Base-by-base conservation (phyloP, 2,888 invertebrate genomes). In the Troglohyphantes excavatus region DNA sequence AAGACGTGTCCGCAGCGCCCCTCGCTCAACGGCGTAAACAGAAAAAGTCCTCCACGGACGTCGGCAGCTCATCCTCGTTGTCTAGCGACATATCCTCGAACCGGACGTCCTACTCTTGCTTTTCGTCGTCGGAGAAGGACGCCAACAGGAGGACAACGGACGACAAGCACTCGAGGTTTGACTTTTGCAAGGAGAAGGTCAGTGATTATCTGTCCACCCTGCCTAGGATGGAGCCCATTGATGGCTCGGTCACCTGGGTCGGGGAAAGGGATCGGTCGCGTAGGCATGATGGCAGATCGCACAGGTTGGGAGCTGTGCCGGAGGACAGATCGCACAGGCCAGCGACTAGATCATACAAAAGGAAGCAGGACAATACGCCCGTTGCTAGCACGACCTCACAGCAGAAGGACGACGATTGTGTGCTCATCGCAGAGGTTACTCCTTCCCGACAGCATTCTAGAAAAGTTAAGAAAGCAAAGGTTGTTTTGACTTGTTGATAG, bases 1-100 rank as follows among this genome's bases (percentile, higher is more conserved):
- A 96, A 93, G 96, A 96, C 92, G 96, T 96, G 0, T 94, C 95
- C 39, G 95, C 95, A 83, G 96, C 96, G 0, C 95, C 96, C 91
- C 93, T 96, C 82, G 96, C 96, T 13, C 95, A 96, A 93, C 94
- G 96, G 33, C 94, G 96, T 3, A 95, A 95, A 92, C 94, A 95
- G 93, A 94, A 94, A 91, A 95, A 95, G 92, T 94, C 94, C 78
- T 94, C 94, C 0, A 93, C 93, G 70, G 94, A 94, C 92, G 93
- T 93, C n/a, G 92, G 94, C 23, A 94, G 93, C 21, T 94, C 93
- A 78, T 93, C 94, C 7, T 93, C 93, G 0, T 94, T 94, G 0
- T 94, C 94, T 67, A 85, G 89, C 65, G 89, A 86, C 75, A 70
- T 85, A 17, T 86, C 90, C 17, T 91, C 90, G 6, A 90, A 88